Evolutionary conservation across 1,140 invertebrate species (phyloP), one percentile per base, ranked within the genome.

Genomic region (Drosophila kohkoa): DNA sequence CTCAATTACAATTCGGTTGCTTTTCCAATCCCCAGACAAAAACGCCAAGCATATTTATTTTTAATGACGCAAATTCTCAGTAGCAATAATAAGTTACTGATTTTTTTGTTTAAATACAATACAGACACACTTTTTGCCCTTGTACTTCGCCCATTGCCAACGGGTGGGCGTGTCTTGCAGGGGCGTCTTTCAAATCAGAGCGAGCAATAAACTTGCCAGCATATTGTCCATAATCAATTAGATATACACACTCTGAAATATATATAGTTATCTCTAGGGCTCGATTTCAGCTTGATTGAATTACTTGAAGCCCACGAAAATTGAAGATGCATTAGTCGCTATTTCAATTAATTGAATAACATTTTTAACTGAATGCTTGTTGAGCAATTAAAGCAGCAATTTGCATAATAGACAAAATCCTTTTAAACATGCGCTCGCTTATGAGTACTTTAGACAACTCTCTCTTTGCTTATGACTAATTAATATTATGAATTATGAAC

Each of bases 1-100:
- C 57, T 10, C 65, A 20, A 49, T 63, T 57, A 71, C 54, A 59
- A 72, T 72, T 59, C 41, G n/a, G 11, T 25, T 20, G 3, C 64
- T 10, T 43, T 72, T 35, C 49, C 51, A 60, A 57, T 66, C 30
- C 30, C 25, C 62, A 54, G 45, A 38, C 60, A 80, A 82, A 83
- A 82, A 83, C 65, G 58, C 71, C 64, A 83, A 83, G 82, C 85
- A 81, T 89, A 83, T 89, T 83, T 78, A 73, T 83, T 88, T 88
- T 83, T 89, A 88, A 88, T 88, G 80, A 79, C 78, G 68, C 43
- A 81, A 81, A 70, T 71, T 81, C 85, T 76, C 68, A 81, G 71
- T 76, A 75, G 68, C 77, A 82, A 73, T 69, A 81, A 71, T 69
- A 82, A 75, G 66, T 75, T 79, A 77, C 72, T 55, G 64, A 49